phyloP scores from a whole-genome alignment of 1,140 invertebrate genomes.

The Eriosoma lanigerum region DNA sequence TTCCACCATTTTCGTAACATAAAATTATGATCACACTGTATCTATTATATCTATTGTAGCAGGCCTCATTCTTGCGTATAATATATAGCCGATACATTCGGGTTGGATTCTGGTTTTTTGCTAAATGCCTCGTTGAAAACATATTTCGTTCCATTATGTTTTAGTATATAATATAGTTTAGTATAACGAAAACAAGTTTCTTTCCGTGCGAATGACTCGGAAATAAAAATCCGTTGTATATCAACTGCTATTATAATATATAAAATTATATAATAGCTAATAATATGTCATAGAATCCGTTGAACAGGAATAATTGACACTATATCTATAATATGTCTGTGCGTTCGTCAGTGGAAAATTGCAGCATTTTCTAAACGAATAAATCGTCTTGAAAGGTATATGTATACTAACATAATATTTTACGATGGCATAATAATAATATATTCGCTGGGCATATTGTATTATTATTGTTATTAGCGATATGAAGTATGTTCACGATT shows the following conservation, averaged over 20 bases:
- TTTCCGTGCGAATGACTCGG: slow-evolving; percentile 11
- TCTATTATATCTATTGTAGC: too few species aligned
- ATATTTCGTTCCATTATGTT: not conserved
- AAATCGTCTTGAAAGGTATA: slow-evolving; percentile 17
- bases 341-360: slow-evolving; percentile 7
- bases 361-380: not conserved
- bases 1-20: too few species aligned
- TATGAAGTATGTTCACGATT: slow-evolving; percentile 6
- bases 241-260: not conserved
- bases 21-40: too few species aligned
- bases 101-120: not conserved
- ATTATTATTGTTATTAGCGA: not conserved
- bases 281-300: not conserved
- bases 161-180: too few species aligned
- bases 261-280: not conserved
- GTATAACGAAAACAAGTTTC: not conserved
- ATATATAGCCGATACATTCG: not conserved
- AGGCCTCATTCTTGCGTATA: too few species aligned
- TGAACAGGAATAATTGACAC: slow-evolving; percentile 22
- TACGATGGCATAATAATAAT: not conserved
- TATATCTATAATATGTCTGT: not conserved
- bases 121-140: slow-evolving; percentile 1
- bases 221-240: slow-evolving; percentile 16
- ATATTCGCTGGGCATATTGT: not conserved
- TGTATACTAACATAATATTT: not conserved